A percentile compares a stretch with the other conserved stretches of the same genome.
Conservation (phyloP, 2,888 invertebrate genomes). For the Linyphia triangularis region DNA sequence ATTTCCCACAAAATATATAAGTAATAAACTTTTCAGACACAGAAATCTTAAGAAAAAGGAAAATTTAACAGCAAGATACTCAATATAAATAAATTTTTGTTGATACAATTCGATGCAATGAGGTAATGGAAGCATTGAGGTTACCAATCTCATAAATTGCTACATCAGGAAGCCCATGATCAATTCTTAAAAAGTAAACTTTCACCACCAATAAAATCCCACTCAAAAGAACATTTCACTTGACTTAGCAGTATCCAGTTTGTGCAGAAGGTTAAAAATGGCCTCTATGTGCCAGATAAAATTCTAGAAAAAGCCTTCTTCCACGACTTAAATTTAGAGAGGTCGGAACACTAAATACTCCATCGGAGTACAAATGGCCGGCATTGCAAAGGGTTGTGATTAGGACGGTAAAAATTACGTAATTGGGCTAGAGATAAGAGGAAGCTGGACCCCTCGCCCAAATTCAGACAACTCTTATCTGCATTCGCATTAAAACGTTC, state of each 20-base stretch:
- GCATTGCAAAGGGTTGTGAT: constrained; percentile 30
- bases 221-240: background rate
- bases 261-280: background rate
- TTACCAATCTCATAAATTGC: too few relatives aligned
- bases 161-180: too few relatives aligned
- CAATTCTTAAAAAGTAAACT: too few relatives aligned
- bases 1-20: too few relatives aligned
- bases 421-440: constrained; percentile 66
- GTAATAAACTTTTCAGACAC: too few relatives aligned
- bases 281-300: background rate
- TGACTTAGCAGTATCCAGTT: background rate
- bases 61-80: too few relatives aligned
- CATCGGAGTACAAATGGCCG: constrained; percentile 9
- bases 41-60: too few relatives aligned
- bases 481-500: constrained; percentile 54
- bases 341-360: constrained; percentile 13
- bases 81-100: too few relatives aligned
- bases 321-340: constrained; percentile 28
- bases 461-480: constrained; percentile 49
- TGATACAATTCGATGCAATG: too few relatives aligned
- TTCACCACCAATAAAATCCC: background rate
- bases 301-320: constrained; percentile 3
- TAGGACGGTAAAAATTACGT: constrained; percentile 66
- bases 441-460: constrained; percentile 17
- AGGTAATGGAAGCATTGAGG: too few relatives aligned